These are phyloP conservation scores for Heliconius hewitsoni DNA, from an alignment of 1,140 invertebrate genomes.

Conservation along the genomic window DNA sequence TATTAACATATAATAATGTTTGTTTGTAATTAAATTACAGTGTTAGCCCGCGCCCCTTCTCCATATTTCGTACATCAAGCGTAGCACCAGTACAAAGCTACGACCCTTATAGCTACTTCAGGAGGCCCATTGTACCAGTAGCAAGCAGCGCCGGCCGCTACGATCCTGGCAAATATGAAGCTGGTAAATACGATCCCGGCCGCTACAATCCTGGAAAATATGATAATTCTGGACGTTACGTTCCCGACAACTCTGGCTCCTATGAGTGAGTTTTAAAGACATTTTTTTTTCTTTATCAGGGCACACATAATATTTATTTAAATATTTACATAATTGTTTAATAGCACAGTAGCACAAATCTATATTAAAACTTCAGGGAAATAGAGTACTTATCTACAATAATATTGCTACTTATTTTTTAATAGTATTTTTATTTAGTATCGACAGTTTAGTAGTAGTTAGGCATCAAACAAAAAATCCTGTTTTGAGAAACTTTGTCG, in stretches of 20 bases:
- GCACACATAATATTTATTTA: neutral
- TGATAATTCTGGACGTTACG: conserved; percentile 65
- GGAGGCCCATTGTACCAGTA: conserved; percentile 16
- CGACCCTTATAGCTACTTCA: conserved; percentile 35
- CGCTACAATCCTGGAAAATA: conserved; percentile 54
- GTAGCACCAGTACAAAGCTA: conserved; percentile 33
- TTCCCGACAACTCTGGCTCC: conserved; percentile 60
- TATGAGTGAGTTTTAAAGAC: conserved; percentile 58
- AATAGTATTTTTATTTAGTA: too few relatives aligned
- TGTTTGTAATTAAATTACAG: conserved; percentile 19
- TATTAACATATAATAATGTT: neutral
- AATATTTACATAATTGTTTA: too few relatives aligned
- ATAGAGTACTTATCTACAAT: neutral
- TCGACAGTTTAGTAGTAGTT: too few relatives aligned
- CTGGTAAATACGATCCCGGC: conserved; percentile 54
- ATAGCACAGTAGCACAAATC: neutral
- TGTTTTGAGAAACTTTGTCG: too few relatives aligned
- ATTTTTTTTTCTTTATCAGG: neutral
- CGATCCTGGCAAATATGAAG: conserved; percentile 50
- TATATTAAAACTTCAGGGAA: neutral
- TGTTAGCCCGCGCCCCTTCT: conserved; percentile 22
- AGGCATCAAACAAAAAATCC: too few relatives aligned
- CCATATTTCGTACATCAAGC: conserved; percentile 36
- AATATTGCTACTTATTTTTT: too few relatives aligned
- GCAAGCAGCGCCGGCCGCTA: conserved; percentile 41